Evolutionary conservation across 2,113 vertebrate genomes (phyloP).

Genomic region (Heptranchias perlo): DNA sequence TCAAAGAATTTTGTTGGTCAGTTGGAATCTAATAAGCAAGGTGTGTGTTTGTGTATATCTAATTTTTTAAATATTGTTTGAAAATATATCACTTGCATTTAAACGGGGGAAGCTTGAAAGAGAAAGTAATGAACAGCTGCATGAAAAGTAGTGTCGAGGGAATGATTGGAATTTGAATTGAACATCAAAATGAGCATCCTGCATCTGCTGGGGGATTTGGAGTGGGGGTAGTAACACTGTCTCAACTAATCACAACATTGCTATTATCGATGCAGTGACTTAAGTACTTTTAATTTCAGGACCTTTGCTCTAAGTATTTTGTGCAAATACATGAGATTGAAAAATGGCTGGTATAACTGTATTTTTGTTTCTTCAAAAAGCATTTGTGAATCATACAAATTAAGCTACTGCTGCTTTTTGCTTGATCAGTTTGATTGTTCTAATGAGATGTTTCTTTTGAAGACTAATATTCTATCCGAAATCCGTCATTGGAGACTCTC

Average conservation of each 20-base stretch:
- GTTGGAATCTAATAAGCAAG: not conserved
- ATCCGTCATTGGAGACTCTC: conserved; percentile 81
- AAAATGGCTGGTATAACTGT: not conserved
- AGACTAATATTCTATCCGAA: conserved; percentile 83
- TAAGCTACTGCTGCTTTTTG: not conserved
- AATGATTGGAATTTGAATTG: not conserved
- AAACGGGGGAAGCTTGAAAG: not conserved
- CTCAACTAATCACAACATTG: not conserved
- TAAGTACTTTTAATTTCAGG: not conserved
- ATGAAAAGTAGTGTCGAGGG: not conserved
- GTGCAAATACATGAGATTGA: not conserved
- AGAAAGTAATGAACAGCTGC: not conserved
- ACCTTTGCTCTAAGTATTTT: not conserved
- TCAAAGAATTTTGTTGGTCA: not conserved
- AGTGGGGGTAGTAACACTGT: not conserved
- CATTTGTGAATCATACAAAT: not conserved
- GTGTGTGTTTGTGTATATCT: not conserved
- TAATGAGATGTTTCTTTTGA: conserved; percentile 41
- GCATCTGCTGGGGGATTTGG: not conserved
- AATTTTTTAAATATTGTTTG: not conserved
- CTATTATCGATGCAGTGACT: not conserved
- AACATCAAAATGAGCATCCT: not conserved
- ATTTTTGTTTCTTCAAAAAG: not conserved
- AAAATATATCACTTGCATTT: not conserved
- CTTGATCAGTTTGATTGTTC: not conserved